Conservation (phyloP, 2,797 vertebrate species). For the Tenualosa ilisha region DNA sequence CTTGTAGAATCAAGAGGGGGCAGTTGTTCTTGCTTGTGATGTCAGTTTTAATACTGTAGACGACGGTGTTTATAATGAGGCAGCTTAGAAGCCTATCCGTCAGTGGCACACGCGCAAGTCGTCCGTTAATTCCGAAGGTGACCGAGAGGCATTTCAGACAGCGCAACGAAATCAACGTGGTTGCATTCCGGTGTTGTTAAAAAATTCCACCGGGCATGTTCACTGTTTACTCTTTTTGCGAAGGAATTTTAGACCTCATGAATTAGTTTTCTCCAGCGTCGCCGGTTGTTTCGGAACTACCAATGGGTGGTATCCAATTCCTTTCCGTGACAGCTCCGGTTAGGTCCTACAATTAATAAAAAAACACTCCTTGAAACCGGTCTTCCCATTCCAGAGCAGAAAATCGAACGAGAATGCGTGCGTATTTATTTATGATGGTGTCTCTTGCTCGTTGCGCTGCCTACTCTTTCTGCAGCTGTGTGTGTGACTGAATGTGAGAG, state of each 20-base stretch:
- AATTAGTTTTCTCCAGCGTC: conserved; percentile 55
- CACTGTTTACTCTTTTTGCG: conserved; percentile 28
- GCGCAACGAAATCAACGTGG: conserved; percentile 47
- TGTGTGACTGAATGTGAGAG: conserved; percentile 28
- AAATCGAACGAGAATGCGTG: conserved; percentile 12
- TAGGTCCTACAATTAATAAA: conserved; percentile 20
- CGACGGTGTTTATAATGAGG: conserved; percentile 62
- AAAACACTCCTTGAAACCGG: conserved; percentile 25
- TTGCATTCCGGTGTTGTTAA: conserved; percentile 41
- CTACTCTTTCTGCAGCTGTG: conserved; percentile 45
- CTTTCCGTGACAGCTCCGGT: conserved; percentile 61
- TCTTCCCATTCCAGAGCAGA: conserved; percentile 25
- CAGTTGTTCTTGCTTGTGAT: conserved; percentile 22
- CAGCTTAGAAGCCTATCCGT: conserved; percentile 47
- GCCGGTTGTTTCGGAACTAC: conserved; percentile 38
- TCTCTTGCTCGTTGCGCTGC: conserved; percentile 40
- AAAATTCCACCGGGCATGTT: conserved; percentile 41
- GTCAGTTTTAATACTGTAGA: conserved; percentile 41
- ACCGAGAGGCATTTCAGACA: conserved; percentile 56
- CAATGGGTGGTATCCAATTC: conserved; percentile 32
- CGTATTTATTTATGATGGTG: conserved; percentile 25
- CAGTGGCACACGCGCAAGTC: conserved; percentile 58
- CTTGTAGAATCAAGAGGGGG: conserved; percentile 42
- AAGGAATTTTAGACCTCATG: conserved; percentile 57
- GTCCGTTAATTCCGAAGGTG: conserved; percentile 61